Percentiles rank a stretch among this genome's conserved stretches.
Conservation (phyloP, 2,797 vertebrate genomes). For the Esox lucius region DNA sequence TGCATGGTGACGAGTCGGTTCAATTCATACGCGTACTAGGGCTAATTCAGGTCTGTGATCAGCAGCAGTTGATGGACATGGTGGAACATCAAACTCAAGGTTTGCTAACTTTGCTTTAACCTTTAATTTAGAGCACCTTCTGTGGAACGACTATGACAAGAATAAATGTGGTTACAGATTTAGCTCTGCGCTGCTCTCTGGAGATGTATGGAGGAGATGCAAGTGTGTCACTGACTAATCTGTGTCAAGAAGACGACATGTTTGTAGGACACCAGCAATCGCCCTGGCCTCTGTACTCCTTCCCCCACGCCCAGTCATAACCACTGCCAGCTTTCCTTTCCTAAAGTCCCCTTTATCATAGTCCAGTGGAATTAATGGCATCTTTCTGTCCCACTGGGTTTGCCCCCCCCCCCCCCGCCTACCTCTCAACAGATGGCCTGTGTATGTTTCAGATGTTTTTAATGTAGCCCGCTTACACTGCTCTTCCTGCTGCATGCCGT, state of each 20-base stretch:
- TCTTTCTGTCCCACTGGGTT: not conserved
- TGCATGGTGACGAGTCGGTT: not conserved
- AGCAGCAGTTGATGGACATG: too few species aligned
- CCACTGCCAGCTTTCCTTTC: constrained; percentile 5
- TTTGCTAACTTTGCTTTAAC: not conserved
- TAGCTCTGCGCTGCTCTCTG: constrained; percentile 50
- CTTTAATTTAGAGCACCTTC: constrained; percentile 51
- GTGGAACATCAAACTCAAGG: not conserved
- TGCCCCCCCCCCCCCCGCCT: not conserved
- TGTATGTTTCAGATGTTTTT: constrained; percentile 20
- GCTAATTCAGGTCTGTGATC: too few species aligned
- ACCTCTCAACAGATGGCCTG: constrained; percentile 2
- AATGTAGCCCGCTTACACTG: not conserved
- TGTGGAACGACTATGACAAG: constrained; percentile 35
- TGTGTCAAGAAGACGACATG: constrained; percentile 49
- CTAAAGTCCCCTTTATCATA: not conserved
- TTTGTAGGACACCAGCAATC: constrained; percentile 10
- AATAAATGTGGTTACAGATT: constrained; percentile 53
- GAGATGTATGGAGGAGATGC: constrained; percentile 40
- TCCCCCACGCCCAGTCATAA: not conserved
- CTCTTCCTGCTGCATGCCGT: not conserved
- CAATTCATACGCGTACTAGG: too few species aligned
- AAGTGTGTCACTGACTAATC: constrained; percentile 63
- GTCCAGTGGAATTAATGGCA: not conserved
- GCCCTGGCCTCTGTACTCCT: not conserved